Evolutionary conservation across 2,888 invertebrate species (phyloP), one percentile per base, ranked within the genome.

Genomic region (Horisme vitalbata): DNA sequence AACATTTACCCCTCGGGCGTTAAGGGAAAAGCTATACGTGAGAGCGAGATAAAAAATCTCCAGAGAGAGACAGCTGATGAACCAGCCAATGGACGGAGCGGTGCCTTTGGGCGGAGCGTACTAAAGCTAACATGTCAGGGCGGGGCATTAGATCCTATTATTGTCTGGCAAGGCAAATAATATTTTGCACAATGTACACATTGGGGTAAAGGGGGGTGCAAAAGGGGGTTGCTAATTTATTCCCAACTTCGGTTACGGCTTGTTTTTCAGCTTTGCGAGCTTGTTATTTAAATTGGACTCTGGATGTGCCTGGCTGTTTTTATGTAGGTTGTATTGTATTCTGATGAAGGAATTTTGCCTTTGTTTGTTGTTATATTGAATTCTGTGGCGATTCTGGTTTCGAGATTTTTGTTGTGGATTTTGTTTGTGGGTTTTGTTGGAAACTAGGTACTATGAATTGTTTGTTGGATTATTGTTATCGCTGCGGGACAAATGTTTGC

Each of bases 171-270:
- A 92, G 91, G 92, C 92, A 92, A 93, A 93, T 93, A 92, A 92
- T 93, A 92, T 92, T 92, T 91, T 91, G 91, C 91, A 92, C 92
- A 93, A 91, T 92, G 92, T 93, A 92, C 91, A 92, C 92, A 92
- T 91, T 91, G 90, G 85, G 77, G 68, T 78, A 75, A 73, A 69
- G 72, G 78, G 81, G 75, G 75, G 69, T 67, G 13, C 12, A 38
- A 57, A 72, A 72, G 73, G 76, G 79, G 75, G 71, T 72, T 80
- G 86, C 89, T 89, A 89, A 89, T 89, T 89, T 87, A 88, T 88
- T 87, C 85, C 80, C 87, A 88, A 89, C 88, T 87, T 88, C 82
- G 89, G 88, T 88, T 86, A 82, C 77, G 83, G 86, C 83, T 89
- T 89, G 89, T 89, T 88, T 89, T 88, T 89, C 89, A 89, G 89